Percentiles rank a stretch among this genome's conserved stretches.
Evolutionary conservation across 92 coral and sea anemone species (phyloP).

Genomic region (Parazoanthus swiftii): DNA sequence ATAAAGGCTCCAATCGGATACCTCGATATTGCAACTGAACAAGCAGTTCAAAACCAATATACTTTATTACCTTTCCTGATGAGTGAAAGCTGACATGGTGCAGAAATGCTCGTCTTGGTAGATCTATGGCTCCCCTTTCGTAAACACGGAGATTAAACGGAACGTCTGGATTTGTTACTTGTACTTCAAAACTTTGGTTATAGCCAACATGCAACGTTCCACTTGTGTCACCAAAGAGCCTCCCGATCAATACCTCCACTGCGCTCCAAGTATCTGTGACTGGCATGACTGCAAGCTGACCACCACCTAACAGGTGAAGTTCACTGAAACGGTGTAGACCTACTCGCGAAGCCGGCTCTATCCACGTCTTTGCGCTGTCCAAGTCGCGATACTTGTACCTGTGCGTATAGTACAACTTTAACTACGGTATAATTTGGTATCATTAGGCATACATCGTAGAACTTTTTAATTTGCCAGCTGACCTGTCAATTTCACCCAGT

Average conservation of each 20-base stretch:
- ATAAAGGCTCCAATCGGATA: no score
- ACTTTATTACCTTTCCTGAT: conserved; percentile 62
- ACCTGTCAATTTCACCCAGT: no score
- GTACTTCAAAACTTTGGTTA: conserved; percentile 51
- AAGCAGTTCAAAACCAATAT: no score
- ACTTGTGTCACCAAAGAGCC: conserved; percentile 65
- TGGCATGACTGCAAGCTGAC: conserved; percentile 62
- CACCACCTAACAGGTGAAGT: conserved; percentile 58
- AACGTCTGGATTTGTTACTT: conserved; percentile 67
- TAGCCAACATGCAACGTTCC: conserved; percentile 68
- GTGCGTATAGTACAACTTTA: not conserved
- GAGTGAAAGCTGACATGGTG: conserved; percentile 61
- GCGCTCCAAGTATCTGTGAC: conserved; percentile 33
- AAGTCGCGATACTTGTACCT: conserved; percentile 59
- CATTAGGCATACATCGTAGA: no score
- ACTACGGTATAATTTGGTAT: no score
- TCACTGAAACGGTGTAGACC: conserved; percentile 57
- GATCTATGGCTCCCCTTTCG: conserved; percentile 53
- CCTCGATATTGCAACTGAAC: no score
- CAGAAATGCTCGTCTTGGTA: conserved; percentile 68
- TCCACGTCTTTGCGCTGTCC: conserved; percentile 72
- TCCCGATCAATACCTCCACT: conserved; percentile 46
- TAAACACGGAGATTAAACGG: conserved; percentile 71
- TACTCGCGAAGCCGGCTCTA: conserved; percentile 52
- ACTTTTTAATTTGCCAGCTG: no score